phyloP scores from a whole-genome alignment of 2,888 invertebrate species.

The Pristionchus fissidentatus region DNA sequence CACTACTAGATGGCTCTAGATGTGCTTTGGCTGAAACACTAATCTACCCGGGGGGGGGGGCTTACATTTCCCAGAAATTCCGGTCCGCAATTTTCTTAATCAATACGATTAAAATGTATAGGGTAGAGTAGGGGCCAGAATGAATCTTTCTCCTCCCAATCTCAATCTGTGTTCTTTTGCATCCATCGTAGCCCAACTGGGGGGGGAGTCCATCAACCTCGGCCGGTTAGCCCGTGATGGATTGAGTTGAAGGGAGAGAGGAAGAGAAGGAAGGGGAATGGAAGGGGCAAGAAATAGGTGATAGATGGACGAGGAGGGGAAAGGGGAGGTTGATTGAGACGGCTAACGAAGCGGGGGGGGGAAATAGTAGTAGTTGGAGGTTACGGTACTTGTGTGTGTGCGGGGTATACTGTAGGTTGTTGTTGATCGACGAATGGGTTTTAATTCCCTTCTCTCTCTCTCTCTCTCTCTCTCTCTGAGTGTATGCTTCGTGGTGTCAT shows the following conservation, averaged over 20 bases:
- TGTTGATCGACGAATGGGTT: slow-evolving; percentile 10
- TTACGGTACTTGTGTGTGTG: neutral
- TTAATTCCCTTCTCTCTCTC: neutral
- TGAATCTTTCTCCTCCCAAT: neutral
- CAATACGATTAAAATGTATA: neutral
- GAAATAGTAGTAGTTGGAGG: neutral
- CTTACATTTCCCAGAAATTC: no score
- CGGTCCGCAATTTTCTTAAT: no score
- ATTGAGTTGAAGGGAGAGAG: slow-evolving; percentile 22
- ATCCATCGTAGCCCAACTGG: no score
- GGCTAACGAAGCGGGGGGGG: neutral
- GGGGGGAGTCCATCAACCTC: slow-evolving; percentile 8
- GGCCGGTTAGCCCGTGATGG: neutral
- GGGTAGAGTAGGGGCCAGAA: neutral
- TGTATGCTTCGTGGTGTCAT: neutral
- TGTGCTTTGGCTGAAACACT: no score
- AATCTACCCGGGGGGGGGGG: no score
- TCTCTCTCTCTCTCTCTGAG: slow-evolving; percentile 3
- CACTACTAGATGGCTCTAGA: no score
- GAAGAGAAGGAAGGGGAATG: slow-evolving; percentile 6
- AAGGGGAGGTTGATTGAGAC: slow-evolving; percentile 2
- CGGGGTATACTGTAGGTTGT: neutral
- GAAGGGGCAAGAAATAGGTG: slow-evolving; percentile 2
- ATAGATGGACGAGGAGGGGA: slow-evolving; percentile 19
- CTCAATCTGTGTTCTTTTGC: no score